phyloP scores from a whole-genome alignment of 1,140 invertebrate genomes.

The Hypsibius dujardini region DNA sequence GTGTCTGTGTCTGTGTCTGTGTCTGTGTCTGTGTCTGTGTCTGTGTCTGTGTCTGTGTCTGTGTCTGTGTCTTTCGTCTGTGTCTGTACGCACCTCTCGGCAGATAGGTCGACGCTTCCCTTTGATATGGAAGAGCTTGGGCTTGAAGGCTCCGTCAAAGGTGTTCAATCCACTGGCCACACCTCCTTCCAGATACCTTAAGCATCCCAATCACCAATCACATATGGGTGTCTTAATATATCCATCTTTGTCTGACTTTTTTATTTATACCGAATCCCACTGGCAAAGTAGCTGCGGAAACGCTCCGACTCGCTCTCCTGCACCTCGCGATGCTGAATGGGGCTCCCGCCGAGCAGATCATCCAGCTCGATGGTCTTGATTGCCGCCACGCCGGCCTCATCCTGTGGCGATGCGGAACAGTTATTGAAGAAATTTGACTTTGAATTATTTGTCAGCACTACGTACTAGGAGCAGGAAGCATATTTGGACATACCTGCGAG shows the following conservation, averaged over 20 bases:
- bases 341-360: conserved; percentile 49
- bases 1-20: no score
- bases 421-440: conserved; percentile 20
- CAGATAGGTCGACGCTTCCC: conserved; percentile 48
- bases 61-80: no score
- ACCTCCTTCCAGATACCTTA: conserved; percentile 42
- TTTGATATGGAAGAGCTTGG: conserved; percentile 49
- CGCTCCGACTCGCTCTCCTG: conserved; percentile 60
- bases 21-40: no score
- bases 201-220: no score
- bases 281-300: conserved; percentile 64
- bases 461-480: not conserved
- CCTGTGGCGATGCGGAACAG: conserved; percentile 34
- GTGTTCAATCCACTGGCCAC: conserved; percentile 39
- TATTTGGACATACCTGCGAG: conserved; percentile 40
- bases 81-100: conserved; percentile 44
- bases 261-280: conserved; percentile 46
- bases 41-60: no score
- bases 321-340: conserved; percentile 60
- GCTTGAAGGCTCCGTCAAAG: conserved; percentile 36
- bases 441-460: conserved; percentile 16
- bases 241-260: no score
- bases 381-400: conserved; percentile 59
- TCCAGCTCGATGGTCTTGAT: conserved; percentile 70
- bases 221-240: no score